These are phyloP conservation scores for Enteromius treurensis DNA, from an alignment of 2,797 vertebrate genomes.

Conservation along the genomic window DNA sequence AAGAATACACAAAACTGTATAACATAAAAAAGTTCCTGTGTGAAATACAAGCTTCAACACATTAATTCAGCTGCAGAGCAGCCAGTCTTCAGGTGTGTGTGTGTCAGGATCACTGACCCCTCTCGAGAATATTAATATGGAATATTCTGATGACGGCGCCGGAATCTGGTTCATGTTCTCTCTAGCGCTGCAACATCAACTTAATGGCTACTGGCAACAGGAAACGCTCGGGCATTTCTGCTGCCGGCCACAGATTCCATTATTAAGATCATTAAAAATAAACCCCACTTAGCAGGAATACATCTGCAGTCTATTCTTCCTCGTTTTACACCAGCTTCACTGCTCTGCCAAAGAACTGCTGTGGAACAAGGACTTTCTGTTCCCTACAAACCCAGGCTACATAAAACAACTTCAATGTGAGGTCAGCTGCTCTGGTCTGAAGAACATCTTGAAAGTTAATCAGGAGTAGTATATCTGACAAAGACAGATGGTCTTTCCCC, in stretches of 20 bases:
- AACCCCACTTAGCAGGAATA: conserved; percentile 45
- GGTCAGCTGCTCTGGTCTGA: conserved; percentile 7
- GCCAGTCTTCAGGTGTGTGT: conserved; percentile 52
- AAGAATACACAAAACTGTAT: background rate
- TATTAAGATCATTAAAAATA: conserved; percentile 73
- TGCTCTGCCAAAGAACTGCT: conserved; percentile 18
- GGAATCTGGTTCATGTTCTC: conserved; percentile 66
- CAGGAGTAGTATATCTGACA: background rate
- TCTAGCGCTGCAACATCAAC: conserved; percentile 59
- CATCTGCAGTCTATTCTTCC: conserved; percentile 55
- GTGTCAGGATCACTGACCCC: conserved; percentile 12
- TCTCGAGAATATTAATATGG: conserved; percentile 12
- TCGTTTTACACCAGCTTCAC: conserved; percentile 47
- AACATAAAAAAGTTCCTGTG: background rate
- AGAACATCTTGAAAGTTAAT: conserved; percentile 28
- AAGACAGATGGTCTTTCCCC: conserved; percentile 12
- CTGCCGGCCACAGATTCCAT: conserved; percentile 67
- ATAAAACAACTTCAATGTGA: conserved; percentile 11
- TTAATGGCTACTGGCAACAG: conserved; percentile 68
- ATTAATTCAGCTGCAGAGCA: conserved; percentile 34
- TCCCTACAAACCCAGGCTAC: conserved; percentile 23
- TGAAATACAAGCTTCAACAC: conserved; percentile 56
- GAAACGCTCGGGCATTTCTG: conserved; percentile 64
- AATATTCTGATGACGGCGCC: conserved; percentile 65
- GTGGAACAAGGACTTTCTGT: conserved; percentile 53